Evolutionary conservation across 2,113 vertebrate species (phyloP), one percentile per base, ranked within the genome.

Genomic region (Corythaixoides concolor): DNA sequence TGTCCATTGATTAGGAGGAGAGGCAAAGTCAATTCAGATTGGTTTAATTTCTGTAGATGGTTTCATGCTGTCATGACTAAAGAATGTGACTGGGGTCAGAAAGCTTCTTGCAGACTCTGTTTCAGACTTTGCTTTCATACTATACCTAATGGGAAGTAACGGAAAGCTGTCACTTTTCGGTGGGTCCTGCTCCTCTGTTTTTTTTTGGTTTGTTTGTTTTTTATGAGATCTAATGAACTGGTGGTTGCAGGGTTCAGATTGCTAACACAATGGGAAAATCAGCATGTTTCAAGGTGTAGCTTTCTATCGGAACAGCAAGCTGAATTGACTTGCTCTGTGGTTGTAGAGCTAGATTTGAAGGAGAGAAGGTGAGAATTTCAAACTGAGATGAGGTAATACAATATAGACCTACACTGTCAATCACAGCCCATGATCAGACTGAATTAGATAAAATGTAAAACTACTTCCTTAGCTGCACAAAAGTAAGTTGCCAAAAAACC

Each of bases 31-130:
- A 85, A 12, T 78, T 93, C 80, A 94, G 70, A 88, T 85, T 64
- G 56, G 15, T 86, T 91, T 95, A 79, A 85, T 81, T 97, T 96
- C 90, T 88, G 85, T 73, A 94, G 85, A 39, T 37, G 62, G 28
- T 78, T 74, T 92, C 43, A 60, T 58, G 37, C 39, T 95, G 63
- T 96, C 78, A 56, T 69, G 68, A 62, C 73, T 94, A 50, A 93
- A 90, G 59, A 90, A 86, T 90, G 87, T 91, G 59, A 35, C 60
- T 95, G 79, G 82, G 69, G 39, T 55, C 66, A 79, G 45, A 81
- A 96, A 92, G 79, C 24, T 74, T 90, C 82, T 95, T 91, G 28
- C 18, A 91, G 33, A 83, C 70, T 96, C 47, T 93, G 35, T 73
- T 86, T 84, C 52, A 87, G 56, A 21, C 60, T 93, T 88, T 76